Evolutionary conservation across 2,797 vertebrate species (phyloP).

Genomic region (Hyperoplus lanceolatus): DNA sequence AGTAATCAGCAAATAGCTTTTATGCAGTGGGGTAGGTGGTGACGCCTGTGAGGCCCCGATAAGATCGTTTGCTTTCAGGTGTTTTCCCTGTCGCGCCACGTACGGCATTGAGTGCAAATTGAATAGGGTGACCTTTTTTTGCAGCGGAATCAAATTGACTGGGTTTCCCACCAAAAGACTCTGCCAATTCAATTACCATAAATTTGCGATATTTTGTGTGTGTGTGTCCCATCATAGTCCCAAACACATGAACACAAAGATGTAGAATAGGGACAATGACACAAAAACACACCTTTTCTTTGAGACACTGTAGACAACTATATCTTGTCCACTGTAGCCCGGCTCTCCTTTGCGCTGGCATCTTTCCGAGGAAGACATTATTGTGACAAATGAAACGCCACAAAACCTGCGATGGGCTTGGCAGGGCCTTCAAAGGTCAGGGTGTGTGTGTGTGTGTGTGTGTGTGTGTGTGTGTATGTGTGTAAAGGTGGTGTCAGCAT

Average conservation of each 20-base stretch:
- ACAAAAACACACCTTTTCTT: constrained; percentile 58
- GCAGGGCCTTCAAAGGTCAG: constrained; percentile 83
- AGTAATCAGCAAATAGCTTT: constrained; percentile 92
- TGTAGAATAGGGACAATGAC: constrained; percentile 38
- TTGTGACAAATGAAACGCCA: constrained; percentile 82
- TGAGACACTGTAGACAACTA: constrained; percentile 39
- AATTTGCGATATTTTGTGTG: constrained; percentile 80
- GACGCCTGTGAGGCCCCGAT: constrained; percentile 84
- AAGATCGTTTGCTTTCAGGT: constrained; percentile 92
- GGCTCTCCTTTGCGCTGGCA: constrained; percentile 63
- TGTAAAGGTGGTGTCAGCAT: constrained; percentile 58
- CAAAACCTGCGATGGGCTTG: constrained; percentile 74
- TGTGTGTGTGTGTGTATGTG: constrained; percentile 13
- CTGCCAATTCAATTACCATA: constrained; percentile 90
- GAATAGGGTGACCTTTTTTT: constrained; percentile 91
- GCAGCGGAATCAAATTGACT: constrained; percentile 89
- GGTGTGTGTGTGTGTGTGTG: neutral
- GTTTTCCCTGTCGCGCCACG: constrained; percentile 84
- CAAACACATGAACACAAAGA: constrained; percentile 32
- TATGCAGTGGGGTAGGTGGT: constrained; percentile 83
- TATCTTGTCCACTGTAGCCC: constrained; percentile 59
- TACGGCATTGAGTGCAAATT: constrained; percentile 89
- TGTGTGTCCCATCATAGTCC: constrained; percentile 57
- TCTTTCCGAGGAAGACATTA: constrained; percentile 80
- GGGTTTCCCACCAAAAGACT: constrained; percentile 88